These are phyloP conservation scores for Xenentodon cancila DNA, from an alignment of 2,797 vertebrate species.

Conservation along the genomic window DNA sequence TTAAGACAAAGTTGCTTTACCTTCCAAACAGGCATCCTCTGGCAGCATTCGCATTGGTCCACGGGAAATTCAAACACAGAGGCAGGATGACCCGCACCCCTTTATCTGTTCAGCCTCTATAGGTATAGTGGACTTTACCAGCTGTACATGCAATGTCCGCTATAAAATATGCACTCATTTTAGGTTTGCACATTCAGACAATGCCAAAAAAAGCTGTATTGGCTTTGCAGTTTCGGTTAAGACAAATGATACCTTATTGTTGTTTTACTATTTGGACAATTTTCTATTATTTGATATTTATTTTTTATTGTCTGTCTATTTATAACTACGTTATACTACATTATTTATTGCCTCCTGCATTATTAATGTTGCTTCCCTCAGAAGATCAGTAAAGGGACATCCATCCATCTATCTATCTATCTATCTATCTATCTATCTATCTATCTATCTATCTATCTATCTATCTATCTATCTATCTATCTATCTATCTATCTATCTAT, in stretches of 20 bases:
- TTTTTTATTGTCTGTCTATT: too few species aligned
- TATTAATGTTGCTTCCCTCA: too few species aligned
- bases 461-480: too few species aligned
- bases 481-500: too few species aligned
- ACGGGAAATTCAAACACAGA: slow-evolving; percentile 55
- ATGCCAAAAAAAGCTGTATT: slow-evolving; percentile 21
- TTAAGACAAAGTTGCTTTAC: slow-evolving; percentile 69
- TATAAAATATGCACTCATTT: slow-evolving; percentile 25
- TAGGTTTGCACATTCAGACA: slow-evolving; percentile 11
- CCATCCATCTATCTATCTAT: too few species aligned
- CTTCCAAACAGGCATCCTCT: slow-evolving; percentile 66
- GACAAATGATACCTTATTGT: background rate
- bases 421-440: too few species aligned
- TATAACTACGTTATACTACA: too few species aligned
- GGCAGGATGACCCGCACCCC: slow-evolving; percentile 42
- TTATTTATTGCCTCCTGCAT: too few species aligned
- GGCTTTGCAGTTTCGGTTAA: slow-evolving; percentile 7
- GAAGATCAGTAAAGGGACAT: too few species aligned
- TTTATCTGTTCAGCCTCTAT: slow-evolving; percentile 42
- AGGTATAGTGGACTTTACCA: slow-evolving; percentile 29
- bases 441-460: too few species aligned
- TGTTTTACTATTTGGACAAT: background rate
- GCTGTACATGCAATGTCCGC: slow-evolving; percentile 24
- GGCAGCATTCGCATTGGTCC: slow-evolving; percentile 62
- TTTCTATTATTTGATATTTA: background rate